These are phyloP conservation scores for Hippocampus mohnikei DNA, from an alignment of 2,113 vertebrate genomes.

Conservation along the genomic window DNA sequence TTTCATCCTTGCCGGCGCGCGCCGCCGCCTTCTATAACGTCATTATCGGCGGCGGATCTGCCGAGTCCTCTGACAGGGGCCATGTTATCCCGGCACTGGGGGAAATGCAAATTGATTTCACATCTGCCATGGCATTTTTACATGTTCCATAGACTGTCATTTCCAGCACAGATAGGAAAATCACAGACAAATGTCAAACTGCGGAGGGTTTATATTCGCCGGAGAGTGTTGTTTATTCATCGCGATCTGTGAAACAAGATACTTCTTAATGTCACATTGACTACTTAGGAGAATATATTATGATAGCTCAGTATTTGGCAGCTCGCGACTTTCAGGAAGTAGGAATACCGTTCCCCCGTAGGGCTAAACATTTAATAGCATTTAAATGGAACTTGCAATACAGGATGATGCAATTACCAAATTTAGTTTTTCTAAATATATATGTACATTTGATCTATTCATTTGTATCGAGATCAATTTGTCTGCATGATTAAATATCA, in stretches of 20 bases:
- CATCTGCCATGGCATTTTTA: conserved; percentile 80
- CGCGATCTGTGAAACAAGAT: conserved; percentile 63
- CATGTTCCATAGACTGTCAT: conserved; percentile 73
- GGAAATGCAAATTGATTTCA: conserved; percentile 83
- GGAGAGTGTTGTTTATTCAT: conserved; percentile 68
- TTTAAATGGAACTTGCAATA: no score
- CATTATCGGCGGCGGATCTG: conserved; percentile 76
- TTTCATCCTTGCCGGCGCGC: conserved; percentile 67
- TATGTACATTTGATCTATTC: no score
- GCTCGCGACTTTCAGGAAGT: not conserved
- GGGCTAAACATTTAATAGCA: no score
- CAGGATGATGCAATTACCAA: no score
- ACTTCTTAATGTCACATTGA: conserved; percentile 62
- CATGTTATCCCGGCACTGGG: conserved; percentile 69
- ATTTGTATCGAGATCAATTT: no score
- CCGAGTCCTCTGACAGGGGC: conserved; percentile 72
- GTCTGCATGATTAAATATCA: no score
- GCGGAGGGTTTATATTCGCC: conserved; percentile 58
- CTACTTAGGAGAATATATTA: conserved; percentile 24
- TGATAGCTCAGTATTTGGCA: not conserved
- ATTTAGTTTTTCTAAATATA: no score
- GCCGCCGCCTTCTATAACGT: conserved; percentile 66
- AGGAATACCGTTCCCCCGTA: conserved; percentile 5
- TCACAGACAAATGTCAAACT: conserved; percentile 77
- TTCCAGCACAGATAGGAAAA: conserved; percentile 74